Evolutionary conservation across 2,888 invertebrate genomes (phyloP), one percentile per base, ranked within the genome.

Genomic region (Eupithecia abbreviata): DNA sequence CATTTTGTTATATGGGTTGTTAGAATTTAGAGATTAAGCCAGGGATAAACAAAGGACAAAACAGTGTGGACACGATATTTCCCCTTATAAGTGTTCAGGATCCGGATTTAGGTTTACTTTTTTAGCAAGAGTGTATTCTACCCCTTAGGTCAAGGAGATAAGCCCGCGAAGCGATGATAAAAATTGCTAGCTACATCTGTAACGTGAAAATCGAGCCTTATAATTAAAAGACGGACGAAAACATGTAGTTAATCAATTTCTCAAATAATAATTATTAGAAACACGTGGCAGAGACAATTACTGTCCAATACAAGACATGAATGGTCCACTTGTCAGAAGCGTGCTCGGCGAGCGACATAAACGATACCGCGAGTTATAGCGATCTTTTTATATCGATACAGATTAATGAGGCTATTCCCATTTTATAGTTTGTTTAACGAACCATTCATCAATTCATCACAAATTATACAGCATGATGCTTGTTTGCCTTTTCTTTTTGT

Each of bases 371-470:
- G 18, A 58, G 41, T 58, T 72, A 72, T 74, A 74, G 76, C 72
- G 73, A 76, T 65, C 9, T 76, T 78, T 78, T 78, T 72, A 76
- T 74, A 78, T 72, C 78, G 76, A 76, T 74, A 76, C 43, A 72
- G 76, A 76, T 74, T 73, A 73, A 78, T 74, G 73, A 76, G 69
- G 69, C 43, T 51, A 73, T 78, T 76, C 10, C 41, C 7, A 78
- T 68, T 74, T 76, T 78, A 78, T 76, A 74, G 76, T 76, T 74
- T 78, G 78, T 78, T 78, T 75, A 73, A 75, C 71, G 55, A 72
- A 67, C 43, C 18, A 73, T 69, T 77, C 70, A 69, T 73, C 58
- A 73, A 75, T 62, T 65, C 75, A 76, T 76, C 47, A 74, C 74
- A 72, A 69, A 69, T 69, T 76, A 68, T 71, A 67, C 62, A 69